Conservation (phyloP, 2,797 vertebrate genomes). For the Thunnus albacares region DNA sequence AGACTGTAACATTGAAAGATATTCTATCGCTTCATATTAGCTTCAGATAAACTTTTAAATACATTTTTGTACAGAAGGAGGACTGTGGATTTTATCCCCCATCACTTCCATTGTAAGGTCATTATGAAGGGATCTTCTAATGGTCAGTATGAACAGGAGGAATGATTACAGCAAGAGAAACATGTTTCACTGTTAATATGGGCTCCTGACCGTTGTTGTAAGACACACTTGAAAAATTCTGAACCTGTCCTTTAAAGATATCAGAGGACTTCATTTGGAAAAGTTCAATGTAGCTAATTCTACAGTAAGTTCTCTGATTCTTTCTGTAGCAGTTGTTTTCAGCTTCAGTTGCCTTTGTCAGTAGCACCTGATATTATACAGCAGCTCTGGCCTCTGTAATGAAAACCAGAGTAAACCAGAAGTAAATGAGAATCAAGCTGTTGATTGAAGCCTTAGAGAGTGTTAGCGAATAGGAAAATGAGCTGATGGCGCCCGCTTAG, state of each 20-base stretch:
- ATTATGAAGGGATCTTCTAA: not conserved
- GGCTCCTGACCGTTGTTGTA: no score
- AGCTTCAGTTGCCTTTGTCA: not conserved
- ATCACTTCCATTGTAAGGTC: not conserved
- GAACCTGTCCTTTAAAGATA: no score
- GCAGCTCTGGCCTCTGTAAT: conserved; percentile 5
- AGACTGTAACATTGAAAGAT: no score
- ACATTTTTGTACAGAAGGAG: no score
- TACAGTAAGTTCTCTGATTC: not conserved
- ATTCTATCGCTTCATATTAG: no score
- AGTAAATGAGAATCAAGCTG: conserved; percentile 60
- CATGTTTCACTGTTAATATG: no score
- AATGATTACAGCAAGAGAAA: no score
- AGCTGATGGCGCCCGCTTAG: conserved; percentile 48
- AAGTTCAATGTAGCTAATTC: not conserved
- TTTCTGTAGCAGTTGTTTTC: not conserved
- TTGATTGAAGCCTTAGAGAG: conserved; percentile 58
- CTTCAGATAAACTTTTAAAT: no score
- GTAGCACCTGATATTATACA: not conserved
- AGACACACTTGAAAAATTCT: not conserved
- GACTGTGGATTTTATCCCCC: not conserved
- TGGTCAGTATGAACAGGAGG: no score
- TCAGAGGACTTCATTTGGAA: no score
- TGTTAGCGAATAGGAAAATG: conserved; percentile 44
- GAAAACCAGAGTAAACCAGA: conserved; percentile 38